Evolutionary conservation across 2,888 invertebrate genomes (phyloP).

Genomic region (Spisula solida): DNA sequence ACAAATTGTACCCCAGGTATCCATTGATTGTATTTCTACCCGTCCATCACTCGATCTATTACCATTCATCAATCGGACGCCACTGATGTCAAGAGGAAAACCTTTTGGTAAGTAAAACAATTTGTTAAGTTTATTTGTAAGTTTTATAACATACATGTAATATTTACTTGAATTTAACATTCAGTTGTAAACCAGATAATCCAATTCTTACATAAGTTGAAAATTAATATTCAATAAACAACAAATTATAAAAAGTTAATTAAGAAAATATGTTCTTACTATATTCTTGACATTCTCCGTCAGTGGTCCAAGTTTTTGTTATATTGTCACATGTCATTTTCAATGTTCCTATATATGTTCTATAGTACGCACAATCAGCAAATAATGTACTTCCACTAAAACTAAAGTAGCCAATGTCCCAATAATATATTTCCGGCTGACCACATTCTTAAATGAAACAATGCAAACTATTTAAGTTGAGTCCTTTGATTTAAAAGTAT

Average conservation of each 20-base stretch:
- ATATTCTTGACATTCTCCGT: slow-evolving; percentile 15
- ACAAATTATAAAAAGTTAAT: background rate
- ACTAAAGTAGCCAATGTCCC: slow-evolving; percentile 32
- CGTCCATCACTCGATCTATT: slow-evolving; percentile 24
- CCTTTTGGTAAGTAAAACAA: too few species aligned
- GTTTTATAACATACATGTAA: too few species aligned
- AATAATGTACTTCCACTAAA: slow-evolving; percentile 27
- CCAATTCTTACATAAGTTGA: background rate
- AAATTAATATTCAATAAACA: too few species aligned
- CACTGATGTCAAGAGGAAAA: slow-evolving; percentile 30
- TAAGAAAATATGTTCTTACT: background rate
- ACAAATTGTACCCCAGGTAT: slow-evolving; percentile 41
- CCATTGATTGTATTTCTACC: slow-evolving; percentile 30
- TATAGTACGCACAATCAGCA: slow-evolving; percentile 30
- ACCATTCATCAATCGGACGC: slow-evolving; percentile 20
- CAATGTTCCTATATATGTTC: background rate
- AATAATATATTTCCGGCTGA: slow-evolving; percentile 20
- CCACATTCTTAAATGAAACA: slow-evolving; percentile 16
- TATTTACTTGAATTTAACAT: too few species aligned
- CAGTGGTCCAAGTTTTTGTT: background rate
- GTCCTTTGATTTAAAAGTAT: too few species aligned
- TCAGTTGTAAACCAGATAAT: too few species aligned
- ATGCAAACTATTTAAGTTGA: background rate
- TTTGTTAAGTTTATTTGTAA: too few species aligned
- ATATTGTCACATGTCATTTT: background rate